A percentile compares a stretch with the other conserved stretches of the same genome.
Evolutionary conservation across 2,797 vertebrate genomes (phyloP).

Genomic region (Megaceryle alcyon): DNA sequence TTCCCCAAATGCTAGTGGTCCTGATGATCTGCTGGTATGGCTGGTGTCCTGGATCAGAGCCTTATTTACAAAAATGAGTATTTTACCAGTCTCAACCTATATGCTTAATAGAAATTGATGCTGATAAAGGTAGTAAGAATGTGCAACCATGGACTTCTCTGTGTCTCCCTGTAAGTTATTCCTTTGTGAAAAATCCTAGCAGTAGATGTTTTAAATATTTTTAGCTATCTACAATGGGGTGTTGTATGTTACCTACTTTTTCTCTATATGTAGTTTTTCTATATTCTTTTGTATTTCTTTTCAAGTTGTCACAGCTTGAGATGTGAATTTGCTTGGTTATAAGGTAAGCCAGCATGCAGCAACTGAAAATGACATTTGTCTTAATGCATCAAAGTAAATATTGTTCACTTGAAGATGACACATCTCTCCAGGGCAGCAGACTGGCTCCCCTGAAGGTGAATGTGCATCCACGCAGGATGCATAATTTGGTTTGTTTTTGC

Average conservation of each 20-base stretch:
- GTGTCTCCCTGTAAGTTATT: not conserved
- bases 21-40: not conserved
- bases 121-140: not conserved
- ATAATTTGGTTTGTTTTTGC: conserved; percentile 22
- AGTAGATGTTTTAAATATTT: not conserved
- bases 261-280: not conserved
- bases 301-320: not conserved
- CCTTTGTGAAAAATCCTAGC: not conserved
- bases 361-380: conserved; percentile 45
- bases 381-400: conserved; percentile 35
- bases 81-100: not conserved
- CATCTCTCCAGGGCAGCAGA: conserved; percentile 25
- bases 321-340: not conserved
- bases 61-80: not conserved
- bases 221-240: not conserved
- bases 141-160: not conserved
- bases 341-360: not conserved
- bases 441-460: conserved; percentile 18
- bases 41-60: not conserved
- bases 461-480: not conserved
- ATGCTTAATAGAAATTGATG: not conserved
- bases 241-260: not conserved
- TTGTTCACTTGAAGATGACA: not conserved
- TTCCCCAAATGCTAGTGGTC: not conserved
- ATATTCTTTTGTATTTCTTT: not conserved